Conservation (phyloP, 35 echinoderm and acorn worm species). For the Heliocidaris tuberculata region DNA sequence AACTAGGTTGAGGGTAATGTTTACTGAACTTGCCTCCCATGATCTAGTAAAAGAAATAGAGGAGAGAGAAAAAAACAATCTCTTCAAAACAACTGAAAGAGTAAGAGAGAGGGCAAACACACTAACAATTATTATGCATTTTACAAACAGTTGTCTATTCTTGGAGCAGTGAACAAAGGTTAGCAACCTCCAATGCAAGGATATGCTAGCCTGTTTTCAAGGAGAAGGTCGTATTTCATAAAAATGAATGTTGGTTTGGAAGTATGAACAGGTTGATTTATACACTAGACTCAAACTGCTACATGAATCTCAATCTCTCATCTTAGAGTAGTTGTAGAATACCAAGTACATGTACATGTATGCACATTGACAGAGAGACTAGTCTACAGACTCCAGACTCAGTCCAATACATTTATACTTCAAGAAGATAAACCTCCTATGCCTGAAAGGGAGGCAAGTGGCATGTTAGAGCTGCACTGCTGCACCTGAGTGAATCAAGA, state of each 20-base stretch:
- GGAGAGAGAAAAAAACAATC: background rate
- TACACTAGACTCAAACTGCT: too few relatives aligned
- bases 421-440: background rate
- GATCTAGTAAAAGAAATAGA: background rate
- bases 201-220: background rate
- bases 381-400: background rate
- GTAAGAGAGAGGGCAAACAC: background rate
- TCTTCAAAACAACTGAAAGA: background rate
- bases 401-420: background rate
- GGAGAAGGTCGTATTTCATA: too few relatives aligned
- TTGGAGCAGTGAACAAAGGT: background rate
- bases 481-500: background rate
- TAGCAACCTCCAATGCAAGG: conserved; percentile 7
- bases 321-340: too few relatives aligned
- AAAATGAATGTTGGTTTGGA: too few relatives aligned
- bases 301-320: too few relatives aligned
- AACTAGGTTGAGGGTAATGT: background rate
- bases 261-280: too few relatives aligned
- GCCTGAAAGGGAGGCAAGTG: background rate
- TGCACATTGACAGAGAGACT: too few relatives aligned
- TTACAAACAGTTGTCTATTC: background rate
- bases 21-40: background rate
- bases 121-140: background rate
- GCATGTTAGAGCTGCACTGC: background rate
- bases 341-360: too few relatives aligned